Conservation (phyloP, 2,113 vertebrate species). For the Synodontis membranacea region DNA sequence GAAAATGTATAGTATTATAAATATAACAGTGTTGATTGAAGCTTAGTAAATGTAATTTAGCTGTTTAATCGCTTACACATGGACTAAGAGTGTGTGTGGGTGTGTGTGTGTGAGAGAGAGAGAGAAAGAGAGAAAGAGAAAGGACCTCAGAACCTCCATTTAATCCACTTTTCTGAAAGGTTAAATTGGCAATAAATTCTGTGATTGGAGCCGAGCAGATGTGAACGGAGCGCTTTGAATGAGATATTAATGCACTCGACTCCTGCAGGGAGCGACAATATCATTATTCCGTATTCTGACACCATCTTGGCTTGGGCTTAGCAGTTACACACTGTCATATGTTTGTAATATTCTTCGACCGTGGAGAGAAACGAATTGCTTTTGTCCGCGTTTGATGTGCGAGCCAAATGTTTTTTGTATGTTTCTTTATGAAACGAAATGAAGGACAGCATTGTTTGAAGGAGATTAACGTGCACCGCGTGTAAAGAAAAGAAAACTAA, state of each 20-base stretch:
- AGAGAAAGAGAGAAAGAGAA: conserved; percentile 12
- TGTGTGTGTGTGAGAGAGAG: conserved; percentile 1
- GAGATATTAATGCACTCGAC: conserved; percentile 44
- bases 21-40: not conserved
- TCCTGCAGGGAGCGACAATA: conserved; percentile 39
- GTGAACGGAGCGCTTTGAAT: conserved; percentile 42
- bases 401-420: conserved; percentile 17
- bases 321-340: conserved; percentile 24
- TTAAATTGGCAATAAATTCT: conserved; percentile 49
- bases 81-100: not conserved
- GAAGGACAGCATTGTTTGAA: not conserved
- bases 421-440: conserved; percentile 3
- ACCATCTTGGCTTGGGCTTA: not conserved
- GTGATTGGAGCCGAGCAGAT: conserved; percentile 37
- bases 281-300: conserved; percentile 39
- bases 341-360: conserved; percentile 30
- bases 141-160: conserved; percentile 29
- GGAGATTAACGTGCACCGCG: not conserved
- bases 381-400: conserved; percentile 13
- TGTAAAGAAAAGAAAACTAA: conserved; percentile 1
- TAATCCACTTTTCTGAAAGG: conserved; percentile 53
- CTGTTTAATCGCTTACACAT: conserved; percentile 19
- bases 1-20: not conserved
- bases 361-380: not conserved
- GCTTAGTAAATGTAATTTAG: conserved; percentile 14